Base-by-base conservation (phyloP, 2,888 invertebrate genomes). In the Melieria crassipennis region DNA sequence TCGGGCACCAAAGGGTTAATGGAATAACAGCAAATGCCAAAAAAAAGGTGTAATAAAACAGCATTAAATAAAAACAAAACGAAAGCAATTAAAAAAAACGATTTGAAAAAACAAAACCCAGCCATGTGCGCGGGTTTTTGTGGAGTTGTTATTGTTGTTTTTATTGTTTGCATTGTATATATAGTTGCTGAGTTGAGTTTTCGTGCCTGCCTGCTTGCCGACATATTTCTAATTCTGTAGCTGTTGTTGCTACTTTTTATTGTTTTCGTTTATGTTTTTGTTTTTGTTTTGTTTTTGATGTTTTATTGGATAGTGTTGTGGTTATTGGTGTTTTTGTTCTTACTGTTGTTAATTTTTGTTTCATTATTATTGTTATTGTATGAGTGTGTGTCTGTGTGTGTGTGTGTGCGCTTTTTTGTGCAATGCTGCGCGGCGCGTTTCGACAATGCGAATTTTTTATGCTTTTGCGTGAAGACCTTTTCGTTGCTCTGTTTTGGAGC, bases 251-350 rank as follows among this genome's bases (percentile, higher is more conserved):
- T 75, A 75, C 77, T 73, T 75, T 74, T 70, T 62, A 46, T 58
- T 73, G 70, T 3, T 30, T 30, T 30, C 30, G 30, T 30, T 30
- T 30, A 30, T 30, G 30, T 30, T 30, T 30, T 30, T 16, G 16
- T 16, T 16, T 16, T 16, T 30, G 30, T 30, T 30, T 30, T 30
- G 30, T 30, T 30, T 30, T 30, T 30, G 30, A 30, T 30, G 30
- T 30, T 30, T 30, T 30, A 30, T 30, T 30, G 30, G 30, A 30
- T 30, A 30, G 30, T 30, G 30, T 30, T 30, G 30, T 72, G 75
- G 74, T 81, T 82, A 80, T 79, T 79, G 79, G 74, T 75, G 52
- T 52, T 13, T 46, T 56, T 57, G 47, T 13, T 58, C 5, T 16
- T 52, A 13, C 52, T 52, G 52, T 52, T 52, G 52, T 13, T 52